These are phyloP conservation scores for Corythornis vintsioides DNA, from an alignment of 2,113 vertebrate species.

Conservation along the genomic window DNA sequence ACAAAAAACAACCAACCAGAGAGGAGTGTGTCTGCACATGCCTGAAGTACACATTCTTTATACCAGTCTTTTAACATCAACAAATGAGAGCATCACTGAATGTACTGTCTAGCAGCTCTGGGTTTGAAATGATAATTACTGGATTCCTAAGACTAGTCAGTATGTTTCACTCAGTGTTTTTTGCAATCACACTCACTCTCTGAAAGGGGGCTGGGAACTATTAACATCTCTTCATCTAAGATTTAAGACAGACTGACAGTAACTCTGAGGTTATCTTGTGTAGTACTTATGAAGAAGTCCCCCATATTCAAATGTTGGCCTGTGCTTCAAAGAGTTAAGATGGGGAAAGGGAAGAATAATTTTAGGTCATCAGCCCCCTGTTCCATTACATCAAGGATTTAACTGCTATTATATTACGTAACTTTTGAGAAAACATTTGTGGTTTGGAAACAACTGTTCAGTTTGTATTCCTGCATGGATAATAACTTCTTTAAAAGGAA, in stretches of 20 bases:
- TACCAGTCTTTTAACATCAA: neutral
- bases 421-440: slow-evolving; percentile 37
- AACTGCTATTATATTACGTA: slow-evolving; percentile 18
- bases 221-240: neutral
- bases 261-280: neutral
- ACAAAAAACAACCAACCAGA: neutral
- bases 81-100: neutral
- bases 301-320: neutral
- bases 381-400: neutral
- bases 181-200: neutral
- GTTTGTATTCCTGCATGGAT: slow-evolving; percentile 3
- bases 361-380: neutral
- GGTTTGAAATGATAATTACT: neutral
- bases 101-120: neutral
- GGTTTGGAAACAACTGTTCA: neutral
- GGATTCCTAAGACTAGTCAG: neutral
- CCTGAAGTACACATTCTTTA: neutral
- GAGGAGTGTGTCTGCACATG: neutral
- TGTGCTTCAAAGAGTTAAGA: neutral
- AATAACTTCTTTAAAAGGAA: slow-evolving; percentile 60
- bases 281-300: neutral
- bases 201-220: neutral
- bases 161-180: neutral
- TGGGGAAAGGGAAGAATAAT: neutral
- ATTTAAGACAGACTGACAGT: neutral